Evolutionary conservation across 2,888 invertebrate genomes (phyloP).

Genomic region (Pseudococcus viburni): DNA sequence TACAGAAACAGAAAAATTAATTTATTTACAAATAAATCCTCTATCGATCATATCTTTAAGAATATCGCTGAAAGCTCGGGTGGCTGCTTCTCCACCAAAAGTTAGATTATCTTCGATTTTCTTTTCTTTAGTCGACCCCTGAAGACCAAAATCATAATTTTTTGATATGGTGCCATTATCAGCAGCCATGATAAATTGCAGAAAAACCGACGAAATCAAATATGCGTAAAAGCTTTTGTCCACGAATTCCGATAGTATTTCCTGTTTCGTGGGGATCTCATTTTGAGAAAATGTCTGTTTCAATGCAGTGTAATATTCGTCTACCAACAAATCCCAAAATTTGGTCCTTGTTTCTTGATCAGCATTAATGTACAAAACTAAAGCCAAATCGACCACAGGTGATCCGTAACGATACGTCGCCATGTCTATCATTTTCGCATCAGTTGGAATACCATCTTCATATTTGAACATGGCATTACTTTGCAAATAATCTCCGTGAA

Average conservation of each 20-base stretch:
- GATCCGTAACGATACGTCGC: background rate
- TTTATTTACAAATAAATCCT: background rate
- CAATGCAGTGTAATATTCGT: background rate
- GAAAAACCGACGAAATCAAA: background rate
- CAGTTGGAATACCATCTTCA: background rate
- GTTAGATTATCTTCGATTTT: background rate
- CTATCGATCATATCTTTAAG: slow-evolving; percentile 8
- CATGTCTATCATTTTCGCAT: background rate
- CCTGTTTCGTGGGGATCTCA: background rate
- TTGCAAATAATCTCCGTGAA: background rate
- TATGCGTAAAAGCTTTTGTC: background rate
- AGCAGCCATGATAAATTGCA: background rate
- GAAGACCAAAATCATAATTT: too few relatives aligned
- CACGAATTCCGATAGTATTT: background rate
- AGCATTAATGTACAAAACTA: background rate
- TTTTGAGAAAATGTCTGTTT: background rate
- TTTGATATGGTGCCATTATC: too few relatives aligned
- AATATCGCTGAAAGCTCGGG: background rate
- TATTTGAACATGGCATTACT: background rate
- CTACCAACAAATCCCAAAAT: background rate
- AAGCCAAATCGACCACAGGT: background rate
- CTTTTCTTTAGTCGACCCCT: too few relatives aligned
- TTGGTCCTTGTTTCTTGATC: background rate
- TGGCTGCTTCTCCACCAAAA: background rate
- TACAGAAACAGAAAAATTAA: too few relatives aligned